Evolutionary conservation across 2,888 invertebrate species (phyloP), one percentile per base, ranked within the genome.

Genomic region (Drosophila pullipes): DNA sequence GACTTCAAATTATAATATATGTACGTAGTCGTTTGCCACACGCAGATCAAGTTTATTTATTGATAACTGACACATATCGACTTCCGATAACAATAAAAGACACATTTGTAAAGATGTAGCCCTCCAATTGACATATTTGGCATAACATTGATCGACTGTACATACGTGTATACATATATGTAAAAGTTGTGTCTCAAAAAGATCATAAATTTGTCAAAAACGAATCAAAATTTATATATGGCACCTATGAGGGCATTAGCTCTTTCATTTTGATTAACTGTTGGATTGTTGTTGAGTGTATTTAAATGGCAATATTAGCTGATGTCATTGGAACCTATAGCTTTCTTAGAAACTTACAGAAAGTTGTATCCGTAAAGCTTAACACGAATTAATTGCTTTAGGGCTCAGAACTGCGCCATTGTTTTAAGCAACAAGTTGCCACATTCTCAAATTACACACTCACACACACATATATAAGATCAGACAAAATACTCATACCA

Each of bases 361-460:
- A 61, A 64, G 25, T 55, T 55, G 28, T 49, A 41, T 16, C 44
- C 41, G n/a, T n/a, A 30, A 25, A 28, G 49, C 37, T 52, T 31
- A 53, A 70, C 49, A 57, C 44, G 50, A 55, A 69, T 55, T 57
- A 39, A 44, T 62, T 62, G 31, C 28, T 28, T 25, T 31, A 58
- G 18, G 31, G 39, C 50, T 13, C 25, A 35, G 44, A 59, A 49
- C 50, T 47, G 28, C 35, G 41, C 41, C 11, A n/a, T 39, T 37
- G 9, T 18, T 11, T 22, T 33, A 28, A 37, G 37, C 61, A 70
- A 75, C 50, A 69, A 79, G 63, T 67, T 66, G 35, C 64, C 59
- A 71, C 35, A 30, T 31, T 18, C 59, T 25, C 28, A 60, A 50
- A 69, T 30, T 54, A 70, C 50, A 11, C 28, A 55, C 41, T 28